Percentiles rank a stretch among this genome's conserved stretches.
These are phyloP conservation scores for Onychomys leucogaster DNA, from an alignment of 2,797 vertebrate species.

Conservation along the genomic window DNA sequence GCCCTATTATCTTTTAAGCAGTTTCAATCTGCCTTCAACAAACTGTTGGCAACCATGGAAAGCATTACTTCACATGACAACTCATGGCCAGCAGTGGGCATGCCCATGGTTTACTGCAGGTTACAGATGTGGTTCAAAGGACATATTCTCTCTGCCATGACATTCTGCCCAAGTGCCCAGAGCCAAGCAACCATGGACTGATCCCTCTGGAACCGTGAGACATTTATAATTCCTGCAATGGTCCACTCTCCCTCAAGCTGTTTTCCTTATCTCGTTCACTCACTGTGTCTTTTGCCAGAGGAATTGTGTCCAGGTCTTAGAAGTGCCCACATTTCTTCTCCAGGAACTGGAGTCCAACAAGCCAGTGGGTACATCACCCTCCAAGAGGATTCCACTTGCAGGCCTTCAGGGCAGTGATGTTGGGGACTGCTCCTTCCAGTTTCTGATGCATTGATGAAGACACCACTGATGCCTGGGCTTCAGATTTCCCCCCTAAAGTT, in stretches of 20 bases:
- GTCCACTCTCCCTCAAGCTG: background rate
- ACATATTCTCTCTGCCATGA: background rate
- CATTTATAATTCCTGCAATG: background rate
- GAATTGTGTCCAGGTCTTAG: background rate
- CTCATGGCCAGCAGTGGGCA: background rate
- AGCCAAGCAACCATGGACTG: no score
- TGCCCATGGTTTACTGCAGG: background rate
- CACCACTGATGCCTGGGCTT: no score
- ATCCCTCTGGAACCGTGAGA: background rate
- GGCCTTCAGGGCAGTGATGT: background rate
- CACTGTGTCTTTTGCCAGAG: background rate
- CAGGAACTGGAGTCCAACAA: background rate
- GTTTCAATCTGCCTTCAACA: constrained; percentile 83
- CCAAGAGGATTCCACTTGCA: background rate
- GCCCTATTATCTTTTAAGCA: constrained; percentile 83
- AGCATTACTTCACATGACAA: constrained; percentile 63
- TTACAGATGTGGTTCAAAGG: background rate
- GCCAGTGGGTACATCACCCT: no score
- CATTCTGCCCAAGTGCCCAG: background rate
- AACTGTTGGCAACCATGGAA: constrained; percentile 78
- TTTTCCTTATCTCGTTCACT: background rate
- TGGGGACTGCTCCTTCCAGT: background rate
- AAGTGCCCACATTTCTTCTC: background rate
- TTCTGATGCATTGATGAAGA: background rate
- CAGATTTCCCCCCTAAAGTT: background rate